phyloP scores from a whole-genome alignment of 1,140 invertebrate species.

The Panonychus citri region DNA sequence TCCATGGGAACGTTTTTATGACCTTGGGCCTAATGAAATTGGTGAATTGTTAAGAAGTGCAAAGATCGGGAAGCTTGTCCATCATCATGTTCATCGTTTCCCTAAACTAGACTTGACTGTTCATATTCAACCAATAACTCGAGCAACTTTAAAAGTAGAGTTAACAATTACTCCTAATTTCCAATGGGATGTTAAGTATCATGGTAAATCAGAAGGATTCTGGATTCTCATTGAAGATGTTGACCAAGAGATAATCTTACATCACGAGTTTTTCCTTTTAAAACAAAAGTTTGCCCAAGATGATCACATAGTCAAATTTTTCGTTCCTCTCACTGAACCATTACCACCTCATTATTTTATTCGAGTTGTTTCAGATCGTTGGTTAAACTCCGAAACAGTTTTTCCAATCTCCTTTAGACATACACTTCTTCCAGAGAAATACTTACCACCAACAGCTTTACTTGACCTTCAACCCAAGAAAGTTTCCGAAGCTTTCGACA shows the following conservation, averaged over 20 bases:
- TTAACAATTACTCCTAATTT: slow-evolving; percentile 97
- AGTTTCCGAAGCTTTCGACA: slow-evolving; percentile 33
- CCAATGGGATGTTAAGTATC: slow-evolving; percentile 94
- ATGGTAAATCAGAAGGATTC: slow-evolving; percentile 58
- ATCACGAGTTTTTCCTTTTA: slow-evolving; percentile 91
- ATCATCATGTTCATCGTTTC: slow-evolving; percentile 94
- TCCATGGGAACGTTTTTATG: slow-evolving; percentile 77
- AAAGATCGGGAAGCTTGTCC: slow-evolving; percentile 87
- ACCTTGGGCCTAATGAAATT: slow-evolving; percentile 88
- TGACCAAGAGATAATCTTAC: slow-evolving; percentile 72
- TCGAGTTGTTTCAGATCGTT: slow-evolving; percentile 35
- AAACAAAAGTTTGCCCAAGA: slow-evolving; percentile 84
- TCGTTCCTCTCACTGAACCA: slow-evolving; percentile 94
- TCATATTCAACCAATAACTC: slow-evolving; percentile 90
- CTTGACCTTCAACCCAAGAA: slow-evolving; percentile 92
- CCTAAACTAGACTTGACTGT: slow-evolving; percentile 81
- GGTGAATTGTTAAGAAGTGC: slow-evolving; percentile 86
- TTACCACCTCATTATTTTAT: slow-evolving; percentile 95
- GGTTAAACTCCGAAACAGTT: slow-evolving; percentile 57
- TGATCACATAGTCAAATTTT: slow-evolving; percentile 92
- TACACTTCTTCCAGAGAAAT: slow-evolving; percentile 91
- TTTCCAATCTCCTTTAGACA: slow-evolving; percentile 93
- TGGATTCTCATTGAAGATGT: slow-evolving; percentile 99
- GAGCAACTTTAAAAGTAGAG: slow-evolving; percentile 79
- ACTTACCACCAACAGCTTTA: slow-evolving; percentile 86